Evolutionary conservation across 2,113 vertebrate genomes (phyloP), one percentile per base, ranked within the genome.

Genomic region (Hemibagrus wyckioides): DNA sequence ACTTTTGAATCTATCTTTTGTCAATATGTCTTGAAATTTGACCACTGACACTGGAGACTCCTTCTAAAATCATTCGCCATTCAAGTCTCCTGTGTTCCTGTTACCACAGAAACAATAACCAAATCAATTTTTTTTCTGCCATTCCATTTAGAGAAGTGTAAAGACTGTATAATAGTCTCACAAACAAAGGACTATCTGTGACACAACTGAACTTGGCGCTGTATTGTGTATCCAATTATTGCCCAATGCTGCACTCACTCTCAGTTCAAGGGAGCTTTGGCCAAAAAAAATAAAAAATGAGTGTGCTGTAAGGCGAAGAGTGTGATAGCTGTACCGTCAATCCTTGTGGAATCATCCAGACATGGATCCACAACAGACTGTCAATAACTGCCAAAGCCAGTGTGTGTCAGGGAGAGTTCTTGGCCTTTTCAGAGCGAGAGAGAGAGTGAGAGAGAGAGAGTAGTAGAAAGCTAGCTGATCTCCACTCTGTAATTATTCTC

Each of bases 401-500:
- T 81, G 54, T 9, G 54, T 59, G 54, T 59, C 79, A 81, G 36
- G 8, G 54, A 81, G 79, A 81, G 54, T 59, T 81, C 54, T 13
- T 81, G 79, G 54, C 54, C 79, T 81, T 59, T 81, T 81, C 54
- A 28, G 8, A 80, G 36, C 11, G 52, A 59, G 54, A 33, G 25
- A 77, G 75, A 77, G 77, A 36, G n/a, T 33, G 28, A 54, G n/a
- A 79, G 75, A 75, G 48, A 50, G 41, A 23, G 36, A 48, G 44
- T 3, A 30, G 2, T 0, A 59, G 79, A 39, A 57, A 14, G 80
- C 86, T 90, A 90, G 89, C 88, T 91, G 91, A 93, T 94, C 92
- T 89, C 81, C 89, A 89, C 89, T 85, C 84, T 91, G 91, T 92
- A 92, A 93, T 93, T 94, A 93, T 93, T 85, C 81, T 88, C 90